phyloP scores from a whole-genome alignment of 2,888 invertebrate species.

The Meghimatium bilineatum region DNA sequence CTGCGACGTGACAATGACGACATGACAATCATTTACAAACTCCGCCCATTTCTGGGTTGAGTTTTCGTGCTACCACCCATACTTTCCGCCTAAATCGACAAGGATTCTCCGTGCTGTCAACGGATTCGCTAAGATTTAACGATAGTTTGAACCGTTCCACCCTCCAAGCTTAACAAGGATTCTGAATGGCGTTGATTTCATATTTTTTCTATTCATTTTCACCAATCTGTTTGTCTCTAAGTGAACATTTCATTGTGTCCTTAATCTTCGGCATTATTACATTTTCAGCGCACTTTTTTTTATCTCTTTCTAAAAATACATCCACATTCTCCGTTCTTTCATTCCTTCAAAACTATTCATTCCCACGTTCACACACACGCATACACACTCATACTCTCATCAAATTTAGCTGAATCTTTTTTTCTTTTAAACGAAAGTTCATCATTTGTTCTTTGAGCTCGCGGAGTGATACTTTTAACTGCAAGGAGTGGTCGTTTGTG shows the following conservation, averaged over 20 bases:
- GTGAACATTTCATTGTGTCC: neutral
- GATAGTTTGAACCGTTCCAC: neutral
- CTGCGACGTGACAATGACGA: slow-evolving; percentile 9
- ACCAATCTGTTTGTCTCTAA: neutral
- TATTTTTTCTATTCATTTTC: neutral
- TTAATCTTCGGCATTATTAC: slow-evolving; percentile 10
- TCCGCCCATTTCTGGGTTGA: neutral
- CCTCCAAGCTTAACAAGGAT: neutral
- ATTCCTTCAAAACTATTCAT: too few relatives aligned
- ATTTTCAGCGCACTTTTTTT: neutral
- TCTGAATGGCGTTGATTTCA: neutral
- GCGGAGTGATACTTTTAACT: neutral
- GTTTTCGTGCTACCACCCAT: neutral
- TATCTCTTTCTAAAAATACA: slow-evolving; percentile 4
- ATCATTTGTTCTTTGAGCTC: neutral
- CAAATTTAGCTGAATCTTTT: neutral
- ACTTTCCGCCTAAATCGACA: neutral
- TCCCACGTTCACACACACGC: neutral
- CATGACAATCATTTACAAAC: slow-evolving; percentile 12
- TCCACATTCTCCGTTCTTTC: neutral
- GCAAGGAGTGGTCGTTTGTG: neutral
- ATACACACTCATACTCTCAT: neutral
- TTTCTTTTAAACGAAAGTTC: too few relatives aligned
- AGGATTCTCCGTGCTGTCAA: neutral
- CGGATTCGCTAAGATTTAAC: neutral